Conservation (phyloP, 1,140 invertebrate species). For the Halotydeus destructor region DNA sequence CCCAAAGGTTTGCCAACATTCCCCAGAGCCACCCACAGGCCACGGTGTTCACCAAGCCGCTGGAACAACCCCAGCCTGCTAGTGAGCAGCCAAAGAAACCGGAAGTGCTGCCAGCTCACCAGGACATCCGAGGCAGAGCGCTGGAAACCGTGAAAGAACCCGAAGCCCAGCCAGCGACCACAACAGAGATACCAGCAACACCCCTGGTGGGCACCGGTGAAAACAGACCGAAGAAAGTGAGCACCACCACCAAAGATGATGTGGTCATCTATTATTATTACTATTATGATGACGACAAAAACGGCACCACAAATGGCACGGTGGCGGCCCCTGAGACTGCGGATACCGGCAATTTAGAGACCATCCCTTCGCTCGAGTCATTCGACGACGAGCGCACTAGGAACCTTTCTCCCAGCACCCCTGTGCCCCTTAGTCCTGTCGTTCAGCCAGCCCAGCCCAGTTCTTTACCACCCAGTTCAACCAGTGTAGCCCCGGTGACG, state of each 20-base stretch:
- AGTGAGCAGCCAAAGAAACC: not conserved
- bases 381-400: slow-evolving; percentile 3
- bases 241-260: no score
- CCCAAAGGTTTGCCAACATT: no score
- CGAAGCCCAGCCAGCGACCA: not conserved
- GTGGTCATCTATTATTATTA: slow-evolving; percentile 15
- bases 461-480: no score
- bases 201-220: not conserved
- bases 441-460: no score
- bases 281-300: slow-evolving; percentile 14
- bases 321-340: not conserved
- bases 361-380: slow-evolving; percentile 7
- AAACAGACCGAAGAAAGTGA: slow-evolving; percentile 3
- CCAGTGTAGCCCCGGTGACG: no score
- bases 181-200: not conserved
- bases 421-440: no score
- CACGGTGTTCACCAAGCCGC: no score
- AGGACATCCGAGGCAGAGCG: not conserved
- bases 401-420: no score
- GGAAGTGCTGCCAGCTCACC: not conserved
- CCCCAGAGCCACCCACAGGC: no score
- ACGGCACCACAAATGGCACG: not conserved
- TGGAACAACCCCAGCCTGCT: not conserved
- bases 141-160: not conserved
- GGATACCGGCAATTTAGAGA: not conserved